Evolutionary conservation across 2,797 vertebrate species (phyloP), one percentile per base, ranked within the genome.

Genomic region (Acrossocheilus fasciatus): DNA sequence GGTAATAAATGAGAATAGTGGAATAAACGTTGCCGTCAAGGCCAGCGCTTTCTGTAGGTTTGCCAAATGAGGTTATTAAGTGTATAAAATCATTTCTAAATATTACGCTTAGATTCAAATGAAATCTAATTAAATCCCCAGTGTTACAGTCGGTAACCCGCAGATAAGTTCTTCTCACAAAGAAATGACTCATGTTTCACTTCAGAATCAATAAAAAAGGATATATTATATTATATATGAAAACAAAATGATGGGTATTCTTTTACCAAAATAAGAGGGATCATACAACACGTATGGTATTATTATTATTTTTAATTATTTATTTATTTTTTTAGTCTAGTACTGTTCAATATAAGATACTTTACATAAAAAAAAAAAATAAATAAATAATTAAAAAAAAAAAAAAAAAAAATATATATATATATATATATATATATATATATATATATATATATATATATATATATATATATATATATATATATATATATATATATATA

Each of bases 1-100:
- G 39, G 68, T 39, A n/a, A 85, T 78, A 89, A 80, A 87, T 81
- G 85, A 87, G 62, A 81, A 88, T 81, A 64, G 36, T 72, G 43
- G 69, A 89, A 86, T 86, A 41, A 87, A 81, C 20, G 70, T 85
- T 72, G 78, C 57, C 54, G 20, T 86, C 74, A 81, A 87, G 86
- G 72, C 70, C 69, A 12, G 23, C 1, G 36, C 69, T 83, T 85
- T 86, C 86, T 75, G 41, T 70, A 73, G 72, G 43, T 83, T 70
- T 76, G 54, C 74, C 81, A 83, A 81, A 89, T 83, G 54, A 81
- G 47, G 76, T 80, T 80, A 84, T 83, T 82, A 83, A 41, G 26
- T 23, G 26, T 69, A 78, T 30, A 73, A 72, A 82, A 43, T 73
- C 9, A 26, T 43, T 36, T 57, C 30, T 68, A 85, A 75, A 87